A percentile compares a stretch with the other conserved stretches of the same genome.
These are phyloP conservation scores for Orthonevra nobilis DNA, from an alignment of 2,888 invertebrate species.

Conservation along the genomic window DNA sequence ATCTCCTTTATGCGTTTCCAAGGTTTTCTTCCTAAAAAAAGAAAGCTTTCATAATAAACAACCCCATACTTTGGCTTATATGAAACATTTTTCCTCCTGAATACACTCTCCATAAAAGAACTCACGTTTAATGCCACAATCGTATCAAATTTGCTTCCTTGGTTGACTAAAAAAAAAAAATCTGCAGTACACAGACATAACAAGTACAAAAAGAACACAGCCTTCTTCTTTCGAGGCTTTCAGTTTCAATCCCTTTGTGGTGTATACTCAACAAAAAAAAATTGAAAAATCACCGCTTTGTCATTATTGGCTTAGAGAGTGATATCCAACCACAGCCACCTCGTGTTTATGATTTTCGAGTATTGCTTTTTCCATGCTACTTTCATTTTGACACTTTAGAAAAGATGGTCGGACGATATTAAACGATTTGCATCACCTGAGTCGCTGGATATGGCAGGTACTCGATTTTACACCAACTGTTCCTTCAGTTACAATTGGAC, in stretches of 20 bases:
- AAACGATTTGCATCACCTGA: too few relatives aligned
- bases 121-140: slow-evolving; percentile 29
- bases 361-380: slow-evolving; percentile 7
- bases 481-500: too few relatives aligned
- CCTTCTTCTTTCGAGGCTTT: too few relatives aligned
- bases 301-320: slow-evolving; percentile 14
- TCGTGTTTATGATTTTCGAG: slow-evolving; percentile 3
- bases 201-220: neutral
- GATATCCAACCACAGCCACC: neutral
- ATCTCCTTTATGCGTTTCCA: neutral
- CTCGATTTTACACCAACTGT: too few relatives aligned
- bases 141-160: slow-evolving; percentile 13
- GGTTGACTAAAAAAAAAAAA: slow-evolving; percentile 3
- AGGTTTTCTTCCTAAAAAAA: slow-evolving; percentile 7
- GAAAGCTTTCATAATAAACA: slow-evolving; percentile 15
- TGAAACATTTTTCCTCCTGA: neutral
- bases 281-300: slow-evolving; percentile 7
- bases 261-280: neutral
- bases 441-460: too few relatives aligned
- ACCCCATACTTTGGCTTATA: neutral
- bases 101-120: neutral
- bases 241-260: neutral
- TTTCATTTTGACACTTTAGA: too few relatives aligned
- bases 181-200: neutral
- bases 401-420: too few relatives aligned